Evolutionary conservation across 1,140 invertebrate genomes (phyloP).

Genomic region (Bombus impatiens): DNA sequence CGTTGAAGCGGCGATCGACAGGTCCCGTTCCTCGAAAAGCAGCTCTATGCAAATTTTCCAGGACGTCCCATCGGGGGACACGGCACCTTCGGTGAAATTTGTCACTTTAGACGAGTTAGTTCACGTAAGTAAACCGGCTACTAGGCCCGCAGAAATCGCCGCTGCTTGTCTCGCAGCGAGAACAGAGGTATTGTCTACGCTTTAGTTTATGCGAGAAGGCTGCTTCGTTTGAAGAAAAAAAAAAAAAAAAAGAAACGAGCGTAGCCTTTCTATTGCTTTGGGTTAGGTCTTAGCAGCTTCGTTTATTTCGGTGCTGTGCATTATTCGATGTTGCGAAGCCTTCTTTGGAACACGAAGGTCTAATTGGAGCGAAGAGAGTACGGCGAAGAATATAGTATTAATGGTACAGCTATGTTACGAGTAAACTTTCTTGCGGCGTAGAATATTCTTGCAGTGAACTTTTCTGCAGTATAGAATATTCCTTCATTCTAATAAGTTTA

Average conservation of each 20-base stretch:
- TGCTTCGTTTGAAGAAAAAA: constrained; percentile 42
- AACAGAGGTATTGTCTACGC: constrained; percentile 44
- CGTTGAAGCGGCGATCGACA: constrained; percentile 41
- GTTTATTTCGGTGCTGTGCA: background rate
- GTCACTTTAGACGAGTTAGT: constrained; percentile 67
- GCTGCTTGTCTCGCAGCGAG: constrained; percentile 57
- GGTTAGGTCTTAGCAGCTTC: background rate
- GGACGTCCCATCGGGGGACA: constrained; percentile 43
- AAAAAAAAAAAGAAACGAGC: background rate
- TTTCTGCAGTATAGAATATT: background rate
- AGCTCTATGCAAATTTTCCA: constrained; percentile 68
- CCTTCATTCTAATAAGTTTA: background rate
- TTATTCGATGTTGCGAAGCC: background rate
- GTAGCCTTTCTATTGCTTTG: no score
- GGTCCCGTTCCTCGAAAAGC: constrained; percentile 43
- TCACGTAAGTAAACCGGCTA: constrained; percentile 61
- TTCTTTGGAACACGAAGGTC: background rate
- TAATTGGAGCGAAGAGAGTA: background rate
- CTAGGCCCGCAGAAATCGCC: constrained; percentile 40
- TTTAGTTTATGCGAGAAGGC: constrained; percentile 30
- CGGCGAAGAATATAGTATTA: background rate
- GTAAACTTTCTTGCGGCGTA: background rate
- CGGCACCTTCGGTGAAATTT: constrained; percentile 60
- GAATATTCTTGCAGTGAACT: background rate
- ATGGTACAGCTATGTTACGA: background rate